phyloP scores from a whole-genome alignment of 2,888 invertebrate species.

The Agrypnus murinus region DNA sequence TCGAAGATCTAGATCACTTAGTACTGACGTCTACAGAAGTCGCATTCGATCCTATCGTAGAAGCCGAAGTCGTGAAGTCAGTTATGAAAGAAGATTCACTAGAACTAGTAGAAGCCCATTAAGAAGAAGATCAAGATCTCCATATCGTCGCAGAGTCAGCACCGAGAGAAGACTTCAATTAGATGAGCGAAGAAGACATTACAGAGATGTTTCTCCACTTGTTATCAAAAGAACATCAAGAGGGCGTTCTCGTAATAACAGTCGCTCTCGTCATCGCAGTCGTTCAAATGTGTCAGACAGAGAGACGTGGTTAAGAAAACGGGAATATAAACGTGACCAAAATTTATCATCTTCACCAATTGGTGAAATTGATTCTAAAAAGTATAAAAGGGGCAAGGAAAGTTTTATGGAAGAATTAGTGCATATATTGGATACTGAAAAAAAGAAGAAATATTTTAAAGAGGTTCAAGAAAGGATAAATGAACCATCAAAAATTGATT shows the following conservation, averaged over 20 bases:
- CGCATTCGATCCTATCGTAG: background rate
- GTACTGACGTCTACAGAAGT: background rate
- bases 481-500: constrained; percentile 11
- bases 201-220: constrained; percentile 1
- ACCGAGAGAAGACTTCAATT: background rate
- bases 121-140: constrained; percentile 20
- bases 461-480: constrained; percentile 45
- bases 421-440: constrained; percentile 61
- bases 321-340: background rate
- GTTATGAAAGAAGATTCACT: background rate
- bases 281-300: constrained; percentile 46
- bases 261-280: constrained; percentile 21
- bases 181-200: background rate
- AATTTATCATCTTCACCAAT: constrained; percentile 25
- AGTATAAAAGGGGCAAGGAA: constrained; percentile 11
- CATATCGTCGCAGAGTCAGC: background rate
- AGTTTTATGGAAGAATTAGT: constrained; percentile 67
- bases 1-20: background rate
- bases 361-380: constrained; percentile 4
- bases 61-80: background rate
- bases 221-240: constrained; percentile 12
- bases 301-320: constrained; percentile 50
- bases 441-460: constrained; percentile 42
- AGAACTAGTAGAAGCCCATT: constrained; percentile 29
- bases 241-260: constrained; percentile 8